Conservation (phyloP, 2,113 vertebrate species). For the Muntiacus muntjak region DNA sequence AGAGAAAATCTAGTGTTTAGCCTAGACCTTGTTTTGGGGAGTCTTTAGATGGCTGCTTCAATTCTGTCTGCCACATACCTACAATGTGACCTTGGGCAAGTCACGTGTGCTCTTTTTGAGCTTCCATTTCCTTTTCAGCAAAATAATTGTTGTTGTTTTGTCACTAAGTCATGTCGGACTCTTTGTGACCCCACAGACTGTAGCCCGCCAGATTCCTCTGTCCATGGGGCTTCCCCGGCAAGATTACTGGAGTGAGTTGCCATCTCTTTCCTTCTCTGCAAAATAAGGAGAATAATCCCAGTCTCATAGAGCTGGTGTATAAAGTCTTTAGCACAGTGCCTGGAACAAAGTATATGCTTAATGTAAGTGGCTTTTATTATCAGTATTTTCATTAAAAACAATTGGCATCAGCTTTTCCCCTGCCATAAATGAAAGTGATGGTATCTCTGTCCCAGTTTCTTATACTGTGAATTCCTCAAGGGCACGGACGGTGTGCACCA, state of each 20-base stretch:
- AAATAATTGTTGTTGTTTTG: background rate
- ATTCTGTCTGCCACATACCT: background rate
- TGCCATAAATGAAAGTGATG: background rate
- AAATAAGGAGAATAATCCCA: background rate
- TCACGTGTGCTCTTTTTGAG: background rate
- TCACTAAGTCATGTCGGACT: background rate
- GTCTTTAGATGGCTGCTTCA: background rate
- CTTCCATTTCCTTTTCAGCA: background rate
- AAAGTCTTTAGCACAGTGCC: background rate
- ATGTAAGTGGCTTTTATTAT: background rate
- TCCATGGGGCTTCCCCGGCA: background rate
- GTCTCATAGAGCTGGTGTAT: background rate
- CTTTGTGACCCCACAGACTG: background rate
- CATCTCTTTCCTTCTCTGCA: background rate
- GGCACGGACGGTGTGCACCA: background rate
- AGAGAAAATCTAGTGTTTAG: background rate
- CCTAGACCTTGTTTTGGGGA: background rate
- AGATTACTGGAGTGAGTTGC: background rate
- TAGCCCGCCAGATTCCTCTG: background rate
- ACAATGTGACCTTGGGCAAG: background rate
- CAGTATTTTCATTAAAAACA: background rate
- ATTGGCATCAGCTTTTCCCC: background rate
- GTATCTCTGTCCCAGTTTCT: background rate
- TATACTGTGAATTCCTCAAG: background rate
- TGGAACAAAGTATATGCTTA: background rate